Base-by-base conservation (phyloP, 2,113 vertebrate species). In the Lota lota region DNA sequence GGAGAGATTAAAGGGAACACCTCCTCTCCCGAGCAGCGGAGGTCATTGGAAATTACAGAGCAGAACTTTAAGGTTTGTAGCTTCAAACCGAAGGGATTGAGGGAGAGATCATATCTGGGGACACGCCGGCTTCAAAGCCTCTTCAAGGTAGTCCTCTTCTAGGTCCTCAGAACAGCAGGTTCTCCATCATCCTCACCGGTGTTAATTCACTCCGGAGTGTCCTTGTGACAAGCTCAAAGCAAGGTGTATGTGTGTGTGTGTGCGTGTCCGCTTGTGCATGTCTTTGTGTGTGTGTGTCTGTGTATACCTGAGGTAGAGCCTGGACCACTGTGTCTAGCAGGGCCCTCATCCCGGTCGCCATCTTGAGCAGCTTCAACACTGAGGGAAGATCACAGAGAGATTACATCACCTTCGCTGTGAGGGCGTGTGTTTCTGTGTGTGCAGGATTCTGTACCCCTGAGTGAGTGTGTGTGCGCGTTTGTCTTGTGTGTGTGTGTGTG, bases 331-430 rank as follows among this genome's bases (percentile, higher is more conserved):
- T 99, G 81, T 99, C 96, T 67, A 99, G 92, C 68, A 99, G 89
- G 22, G 97, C 96, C 74, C 97, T 91, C 97, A 99, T 99, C 68
- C 97, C 97, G 0, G 95, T 98, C 50, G 97, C 97, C 96, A 99
- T 98, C 90, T 99, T 99, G 79, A 99, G 87, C 75, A 99, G 87
- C 77, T 99, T 99, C 83, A 99, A 82, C 78, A 99, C 96, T 99
- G 73, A 19, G 70, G 88, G 0, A 22, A 79, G 72, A 83, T 28
- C 19, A 24, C 24, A 24, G 24, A 24, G 24, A 24, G 24, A 24
- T 24, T 24, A 24, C 24, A 24, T 24, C 24, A 24, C 24, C 24
- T 24, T 24, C 24, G 24, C 24, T 8, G 73, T 54, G 3, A 53
- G 1, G 76, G 0, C 16, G 51, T 57, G 66, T 50, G 7, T 63